These are phyloP conservation scores for Vultur gryphus DNA, from an alignment of 2,797 vertebrate genomes.

Conservation along the genomic window DNA sequence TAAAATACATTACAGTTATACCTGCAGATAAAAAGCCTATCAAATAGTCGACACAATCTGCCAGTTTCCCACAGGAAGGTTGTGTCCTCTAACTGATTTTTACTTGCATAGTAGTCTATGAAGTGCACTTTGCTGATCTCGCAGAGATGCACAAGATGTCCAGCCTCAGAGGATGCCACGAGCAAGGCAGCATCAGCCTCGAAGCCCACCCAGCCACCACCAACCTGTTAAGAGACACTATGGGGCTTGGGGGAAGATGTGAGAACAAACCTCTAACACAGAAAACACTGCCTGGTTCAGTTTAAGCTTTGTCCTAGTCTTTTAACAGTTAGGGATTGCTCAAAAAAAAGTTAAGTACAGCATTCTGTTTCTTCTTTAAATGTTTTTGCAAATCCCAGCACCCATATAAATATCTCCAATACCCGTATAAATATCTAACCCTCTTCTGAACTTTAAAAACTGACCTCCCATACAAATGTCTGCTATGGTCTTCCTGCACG, in stretches of 20 bases:
- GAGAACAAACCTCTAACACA: not conserved
- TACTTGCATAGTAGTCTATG: not conserved
- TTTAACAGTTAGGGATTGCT: not conserved
- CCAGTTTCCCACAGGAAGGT: not conserved
- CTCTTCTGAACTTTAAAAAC: not conserved
- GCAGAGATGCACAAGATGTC: not conserved
- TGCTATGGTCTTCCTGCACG: rapidly evolving
- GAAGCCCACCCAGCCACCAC: not conserved
- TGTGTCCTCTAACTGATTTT: not conserved
- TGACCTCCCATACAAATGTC: not conserved
- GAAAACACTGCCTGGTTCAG: not conserved
- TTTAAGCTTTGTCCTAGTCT: not conserved
- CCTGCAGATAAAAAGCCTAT: not conserved
- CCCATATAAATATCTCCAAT: not conserved
- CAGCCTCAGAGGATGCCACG: not conserved
- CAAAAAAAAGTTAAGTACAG: not conserved
- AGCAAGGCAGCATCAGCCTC: not conserved
- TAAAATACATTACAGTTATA: not conserved
- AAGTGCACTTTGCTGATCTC: not conserved
- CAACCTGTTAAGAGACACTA: not conserved
- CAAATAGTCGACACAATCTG: not conserved
- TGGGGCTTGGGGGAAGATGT: not conserved
- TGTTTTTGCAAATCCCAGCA: not conserved
- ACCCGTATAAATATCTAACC: not conserved
- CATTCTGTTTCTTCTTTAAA: not conserved